Conservation (phyloP, 2,888 invertebrate species). For the Hydropsyche betteni region DNA sequence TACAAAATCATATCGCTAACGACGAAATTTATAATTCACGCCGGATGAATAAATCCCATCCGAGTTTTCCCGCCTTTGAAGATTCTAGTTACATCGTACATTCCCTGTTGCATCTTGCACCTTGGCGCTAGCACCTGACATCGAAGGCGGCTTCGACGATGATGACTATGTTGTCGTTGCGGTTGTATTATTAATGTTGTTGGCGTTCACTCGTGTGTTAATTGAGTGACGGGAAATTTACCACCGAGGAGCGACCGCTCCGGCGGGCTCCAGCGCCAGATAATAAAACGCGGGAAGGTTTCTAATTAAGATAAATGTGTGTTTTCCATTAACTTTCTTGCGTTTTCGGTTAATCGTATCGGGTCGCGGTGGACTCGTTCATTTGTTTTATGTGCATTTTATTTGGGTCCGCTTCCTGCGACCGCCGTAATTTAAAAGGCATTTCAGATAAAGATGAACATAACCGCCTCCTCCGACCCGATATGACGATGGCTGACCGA, state of each 20-base stretch:
- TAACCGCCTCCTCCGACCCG: constrained; percentile 7
- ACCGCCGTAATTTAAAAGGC: constrained; percentile 44
- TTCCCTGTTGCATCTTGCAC: too few relatives aligned
- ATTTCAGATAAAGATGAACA: constrained; percentile 43
- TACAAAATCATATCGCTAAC: too few relatives aligned
- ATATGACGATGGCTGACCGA: not conserved
- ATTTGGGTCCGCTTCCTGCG: constrained; percentile 45
- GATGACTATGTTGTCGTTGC: not conserved
- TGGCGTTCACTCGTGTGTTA: constrained; percentile 29
- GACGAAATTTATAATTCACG: too few relatives aligned
- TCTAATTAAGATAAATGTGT: constrained; percentile 48
- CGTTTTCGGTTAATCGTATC: constrained; percentile 43
- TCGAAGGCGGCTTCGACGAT: too few relatives aligned
- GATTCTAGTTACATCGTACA: too few relatives aligned
- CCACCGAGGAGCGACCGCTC: constrained; percentile 20
- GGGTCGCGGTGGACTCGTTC: constrained; percentile 32
- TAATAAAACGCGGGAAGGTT: constrained; percentile 41
- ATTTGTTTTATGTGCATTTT: constrained; percentile 45
- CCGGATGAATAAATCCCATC: too few relatives aligned
- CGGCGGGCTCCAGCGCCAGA: constrained; percentile 24
- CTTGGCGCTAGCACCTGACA: too few relatives aligned
- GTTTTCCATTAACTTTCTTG: constrained; percentile 48
- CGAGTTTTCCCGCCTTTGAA: too few relatives aligned
- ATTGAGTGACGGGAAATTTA: constrained; percentile 27
- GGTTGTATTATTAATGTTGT: constrained; percentile 26